phyloP scores from a whole-genome alignment of 2,888 invertebrate genomes.

The Capitulum mitella region DNA sequence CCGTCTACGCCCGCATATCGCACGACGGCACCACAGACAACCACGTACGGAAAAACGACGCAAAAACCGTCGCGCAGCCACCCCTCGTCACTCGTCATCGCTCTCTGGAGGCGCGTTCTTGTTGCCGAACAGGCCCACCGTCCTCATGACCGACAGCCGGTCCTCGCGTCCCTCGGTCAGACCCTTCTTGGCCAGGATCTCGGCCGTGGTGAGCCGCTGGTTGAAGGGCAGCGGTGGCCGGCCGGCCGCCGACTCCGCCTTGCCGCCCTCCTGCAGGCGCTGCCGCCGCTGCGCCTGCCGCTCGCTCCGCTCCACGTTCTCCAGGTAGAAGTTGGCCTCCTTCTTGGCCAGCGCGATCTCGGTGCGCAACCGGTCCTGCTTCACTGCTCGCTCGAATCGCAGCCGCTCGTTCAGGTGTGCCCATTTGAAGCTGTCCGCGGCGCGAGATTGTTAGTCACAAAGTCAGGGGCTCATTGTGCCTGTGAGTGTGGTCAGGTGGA shows the following conservation, averaged over 20 bases:
- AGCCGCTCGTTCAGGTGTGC: conserved; percentile 85
- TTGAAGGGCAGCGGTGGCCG: not conserved
- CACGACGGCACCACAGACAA: no score
- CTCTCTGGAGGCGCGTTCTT: not conserved
- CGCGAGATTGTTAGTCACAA: no score
- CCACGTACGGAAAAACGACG: no score
- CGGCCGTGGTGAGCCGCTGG: not conserved
- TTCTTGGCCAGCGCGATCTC: conserved; percentile 88
- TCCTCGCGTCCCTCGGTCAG: conserved; percentile 10
- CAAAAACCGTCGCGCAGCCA: no score
- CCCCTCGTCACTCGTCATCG: not conserved
- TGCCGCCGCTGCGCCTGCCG: conserved; percentile 45
- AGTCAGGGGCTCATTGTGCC: no score
- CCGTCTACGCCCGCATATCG: no score
- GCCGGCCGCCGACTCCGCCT: not conserved
- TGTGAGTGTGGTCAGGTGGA: no score
- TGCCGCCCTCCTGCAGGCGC: not conserved
- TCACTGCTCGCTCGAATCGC: conserved; percentile 83
- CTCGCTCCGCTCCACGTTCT: conserved; percentile 70
- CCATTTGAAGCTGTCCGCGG: conserved; percentile 79
- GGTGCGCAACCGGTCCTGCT: conserved; percentile 71
- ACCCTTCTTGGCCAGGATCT: not conserved
- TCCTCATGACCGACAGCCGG: not conserved
- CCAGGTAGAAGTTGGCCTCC: conserved; percentile 77
- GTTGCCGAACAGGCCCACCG: conserved; percentile 17